Percentiles rank a stretch among this genome's conserved stretches.
Conservation (phyloP, 2,797 vertebrate genomes). For the Gymnoscopelus braueri region DNA sequence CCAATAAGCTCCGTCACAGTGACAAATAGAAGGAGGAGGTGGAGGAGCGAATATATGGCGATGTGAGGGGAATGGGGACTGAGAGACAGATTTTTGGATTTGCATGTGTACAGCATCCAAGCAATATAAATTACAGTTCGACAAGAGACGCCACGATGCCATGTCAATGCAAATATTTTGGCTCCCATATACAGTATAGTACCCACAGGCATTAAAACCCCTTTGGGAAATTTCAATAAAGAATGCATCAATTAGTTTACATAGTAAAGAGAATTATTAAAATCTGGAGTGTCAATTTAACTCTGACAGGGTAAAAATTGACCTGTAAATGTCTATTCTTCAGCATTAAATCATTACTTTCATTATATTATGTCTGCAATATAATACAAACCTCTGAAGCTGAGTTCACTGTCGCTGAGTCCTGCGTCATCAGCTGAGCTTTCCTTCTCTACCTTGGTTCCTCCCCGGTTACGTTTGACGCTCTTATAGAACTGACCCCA, state of each 20-base stretch:
- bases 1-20: slow-evolving; percentile 54
- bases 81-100: slow-evolving; percentile 50
- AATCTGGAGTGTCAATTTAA: too few species aligned
- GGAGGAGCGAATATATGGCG: slow-evolving; percentile 22
- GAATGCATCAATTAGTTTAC: too few species aligned
- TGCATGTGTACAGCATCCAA: slow-evolving; percentile 15
- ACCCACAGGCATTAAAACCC: too few species aligned
- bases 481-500: slow-evolving; percentile 99
- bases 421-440: slow-evolving; percentile 96
- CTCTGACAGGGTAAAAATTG: too few species aligned
- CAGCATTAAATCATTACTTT: slow-evolving; percentile 4
- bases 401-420: slow-evolving; percentile 97
- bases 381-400: slow-evolving; percentile 89
- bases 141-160: slow-evolving; percentile 52
- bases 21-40: slow-evolving; percentile 30
- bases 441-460: slow-evolving; percentile 92
- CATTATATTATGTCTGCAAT: not conserved
- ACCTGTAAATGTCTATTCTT: slow-evolving; percentile 3
- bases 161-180: not conserved
- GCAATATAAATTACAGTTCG: slow-evolving; percentile 37
- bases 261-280: too few species aligned
- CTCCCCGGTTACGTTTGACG: slow-evolving; percentile 90
- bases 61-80: slow-evolving; percentile 52
- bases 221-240: not conserved
- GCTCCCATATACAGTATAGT: too few species aligned